Evolutionary conservation across 2,888 invertebrate genomes (phyloP), one percentile per base, ranked within the genome.

Genomic region (Epirrhoe alternata): DNA sequence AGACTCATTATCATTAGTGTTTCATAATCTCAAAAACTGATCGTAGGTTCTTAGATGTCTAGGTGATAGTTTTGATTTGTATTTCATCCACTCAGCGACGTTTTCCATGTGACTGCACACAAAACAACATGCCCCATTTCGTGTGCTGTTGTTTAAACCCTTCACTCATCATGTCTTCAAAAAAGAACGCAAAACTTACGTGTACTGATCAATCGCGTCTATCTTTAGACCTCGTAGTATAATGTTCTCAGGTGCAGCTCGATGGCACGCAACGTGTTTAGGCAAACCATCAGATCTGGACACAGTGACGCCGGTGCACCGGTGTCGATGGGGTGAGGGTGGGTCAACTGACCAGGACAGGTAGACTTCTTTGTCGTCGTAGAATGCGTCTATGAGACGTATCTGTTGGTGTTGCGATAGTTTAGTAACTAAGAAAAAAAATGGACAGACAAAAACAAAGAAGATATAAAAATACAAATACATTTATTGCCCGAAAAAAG

Each of bases 201-300:
- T 89, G 68, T 93, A 93, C 59, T 83, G 74, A 70, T 91, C 90
- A 5, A 80, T 66, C 2, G 90, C 86, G 69, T 92, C 88, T 59
- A 92, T 85, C 75, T 92, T 93, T 53, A 92, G 53, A 1, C 93
- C 93, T 64, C 89, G 80, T 42, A 93, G 55, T 35, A 92, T 81
- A 1, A 93, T 77, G 72, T 92, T 89, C 0, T 86, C 82, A 0
- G 92, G 91, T 0, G 86, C 75, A 0, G 91, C 90, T 75, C 92
- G 76, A 56, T 93, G 93, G 50, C 93, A 93, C 0, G 93, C 90
- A 5, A 89, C 88, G 53, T 93, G 91, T 60, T 90, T 92, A 0
- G 89, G 84, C 1, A 89, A 78, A 38, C 89, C 86, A 10, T 86
- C 89, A 45, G 80, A 79, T 53, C 87, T 86, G 0, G 92, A 87